Conservation (phyloP, 2,113 vertebrate genomes). For the Hemiscyllium ocellatum region DNA sequence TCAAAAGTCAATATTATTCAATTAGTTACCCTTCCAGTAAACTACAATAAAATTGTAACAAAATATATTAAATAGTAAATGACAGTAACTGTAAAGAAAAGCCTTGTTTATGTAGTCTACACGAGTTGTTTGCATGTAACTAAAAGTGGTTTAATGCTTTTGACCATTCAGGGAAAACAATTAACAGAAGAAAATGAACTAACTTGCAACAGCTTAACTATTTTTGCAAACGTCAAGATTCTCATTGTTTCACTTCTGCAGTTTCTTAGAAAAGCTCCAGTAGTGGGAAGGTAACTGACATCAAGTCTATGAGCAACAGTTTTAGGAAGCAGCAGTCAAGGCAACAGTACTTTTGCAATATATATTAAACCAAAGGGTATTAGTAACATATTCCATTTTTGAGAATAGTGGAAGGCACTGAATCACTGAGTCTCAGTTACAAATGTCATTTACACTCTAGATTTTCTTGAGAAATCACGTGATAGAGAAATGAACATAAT, state of each 20-base stretch:
- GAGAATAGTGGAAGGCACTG: neutral
- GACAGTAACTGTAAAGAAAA: neutral
- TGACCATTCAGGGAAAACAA: neutral
- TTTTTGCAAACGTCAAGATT: neutral
- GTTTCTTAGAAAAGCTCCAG: neutral
- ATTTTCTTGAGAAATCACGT: neutral
- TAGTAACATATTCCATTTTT: neutral
- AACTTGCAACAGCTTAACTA: neutral
- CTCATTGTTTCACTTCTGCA: conserved; percentile 31
- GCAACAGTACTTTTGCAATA: neutral
- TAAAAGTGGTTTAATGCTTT: neutral
- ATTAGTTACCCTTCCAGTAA: neutral
- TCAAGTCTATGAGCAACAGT: neutral
- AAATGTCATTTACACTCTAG: neutral
- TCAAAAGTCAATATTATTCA: conserved; percentile 15
- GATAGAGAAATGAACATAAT: neutral
- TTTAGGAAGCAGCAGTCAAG: neutral
- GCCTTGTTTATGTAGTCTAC: neutral
- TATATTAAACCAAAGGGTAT: neutral
- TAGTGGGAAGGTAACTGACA: neutral
- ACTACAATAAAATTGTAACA: neutral
- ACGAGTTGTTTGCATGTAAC: neutral
- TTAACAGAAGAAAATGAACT: conserved; percentile 1
- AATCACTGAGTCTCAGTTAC: neutral
- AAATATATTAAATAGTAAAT: neutral